Conservation (phyloP, 1,140 invertebrate species). For the Drosophila parvula region DNA sequence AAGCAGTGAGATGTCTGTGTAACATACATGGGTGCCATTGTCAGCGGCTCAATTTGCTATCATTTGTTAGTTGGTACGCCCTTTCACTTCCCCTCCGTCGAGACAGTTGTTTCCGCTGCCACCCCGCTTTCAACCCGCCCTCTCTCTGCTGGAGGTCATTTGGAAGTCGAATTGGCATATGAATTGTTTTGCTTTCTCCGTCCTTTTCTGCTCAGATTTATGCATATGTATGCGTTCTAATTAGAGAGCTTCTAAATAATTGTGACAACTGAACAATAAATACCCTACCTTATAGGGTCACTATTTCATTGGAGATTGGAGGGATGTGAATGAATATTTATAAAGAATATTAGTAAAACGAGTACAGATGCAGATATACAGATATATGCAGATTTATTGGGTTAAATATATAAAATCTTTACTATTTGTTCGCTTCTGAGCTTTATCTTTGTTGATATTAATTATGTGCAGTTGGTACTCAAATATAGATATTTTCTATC, state of each 20-base stretch:
- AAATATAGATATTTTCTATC: not conserved
- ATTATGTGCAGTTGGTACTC: not conserved
- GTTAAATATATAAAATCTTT: not conserved
- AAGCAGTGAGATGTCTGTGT: conserved; percentile 1
- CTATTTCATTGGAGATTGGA: not conserved
- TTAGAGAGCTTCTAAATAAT: conserved; percentile 7
- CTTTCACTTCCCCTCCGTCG: conserved; percentile 14
- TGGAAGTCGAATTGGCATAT: conserved; percentile 59
- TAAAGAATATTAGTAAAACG: no score
- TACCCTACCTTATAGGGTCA: not conserved
- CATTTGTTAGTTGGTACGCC: conserved; percentile 31
- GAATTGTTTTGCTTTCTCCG: conserved; percentile 40
- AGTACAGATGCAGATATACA: no score
- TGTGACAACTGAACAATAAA: not conserved
- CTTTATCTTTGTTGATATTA: not conserved
- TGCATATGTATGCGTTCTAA: conserved; percentile 20
- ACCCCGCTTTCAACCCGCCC: conserved; percentile 11
- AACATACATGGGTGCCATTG: not conserved
- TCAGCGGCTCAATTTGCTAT: conserved; percentile 43
- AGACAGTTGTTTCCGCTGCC: conserved; percentile 15
- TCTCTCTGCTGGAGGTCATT: conserved; percentile 58
- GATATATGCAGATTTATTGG: not conserved
- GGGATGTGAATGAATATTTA: no score
- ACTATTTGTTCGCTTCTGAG: not conserved
- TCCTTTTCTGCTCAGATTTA: conserved; percentile 24